Base-by-base conservation (phyloP, 1,140 invertebrate genomes). In the Acromyrmex heyeri region DNA sequence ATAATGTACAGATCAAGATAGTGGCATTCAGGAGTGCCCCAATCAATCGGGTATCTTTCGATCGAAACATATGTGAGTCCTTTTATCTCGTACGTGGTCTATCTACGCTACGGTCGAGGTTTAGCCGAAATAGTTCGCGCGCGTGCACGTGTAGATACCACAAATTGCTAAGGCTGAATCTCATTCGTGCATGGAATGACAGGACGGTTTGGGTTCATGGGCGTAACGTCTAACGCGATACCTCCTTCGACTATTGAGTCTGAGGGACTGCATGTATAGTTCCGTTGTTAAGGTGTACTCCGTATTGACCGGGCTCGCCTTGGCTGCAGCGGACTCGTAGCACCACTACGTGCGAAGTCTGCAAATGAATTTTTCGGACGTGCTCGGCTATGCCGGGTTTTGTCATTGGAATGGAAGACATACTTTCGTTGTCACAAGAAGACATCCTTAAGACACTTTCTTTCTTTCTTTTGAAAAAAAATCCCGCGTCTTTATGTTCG, bases 231-330 rank as follows among this genome's bases (percentile, higher is more conserved):
- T 78, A 61, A 24, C 72, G 30, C 59, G 72, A 85, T 77, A 62
- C 38, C 64, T 67, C 62, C 64, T 79, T 38, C 12, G 64, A 44
- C 69, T 50, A 59, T 62, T 50, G 61, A 75, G 38, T 24, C 76
- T 16, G 34, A 16, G 30, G 65, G 18, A 48, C 50, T 53, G 30
- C 27, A 76, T 27, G 34, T 86, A 69, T 61, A 81, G 75, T 27
- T 14, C 53, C 21, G 27, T 78, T 48, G 53, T 81, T 69, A 86
- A 86, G 85, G 76, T 81, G 50, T 69, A 86, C 34, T 48, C 38
- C 85, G 75, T 86, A 86, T 86, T 81, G 85, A 86, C 85, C 85
- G 85, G 64, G 64, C 27, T 72, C 38, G 69, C 69, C 69, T 83
- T 65, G 48, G 82, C 82, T 85, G 73, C 82, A 65, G 73, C 61